A percentile compares a stretch with the other conserved stretches of the same genome.
phyloP scores from a whole-genome alignment of 2,888 invertebrate species.

The Junonia oenone region DNA sequence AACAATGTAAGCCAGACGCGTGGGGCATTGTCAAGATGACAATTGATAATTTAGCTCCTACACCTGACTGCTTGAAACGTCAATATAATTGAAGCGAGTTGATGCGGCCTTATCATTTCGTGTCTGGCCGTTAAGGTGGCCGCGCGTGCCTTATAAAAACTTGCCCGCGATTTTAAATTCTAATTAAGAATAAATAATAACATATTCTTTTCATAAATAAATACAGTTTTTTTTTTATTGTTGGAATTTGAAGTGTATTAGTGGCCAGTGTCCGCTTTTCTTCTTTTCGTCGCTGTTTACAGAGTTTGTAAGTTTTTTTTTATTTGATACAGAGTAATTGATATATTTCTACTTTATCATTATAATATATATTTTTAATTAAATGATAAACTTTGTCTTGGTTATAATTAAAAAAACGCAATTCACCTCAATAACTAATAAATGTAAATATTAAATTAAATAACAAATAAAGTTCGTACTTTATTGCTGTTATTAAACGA shows the following conservation, averaged over 20 bases:
- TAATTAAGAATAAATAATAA: not conserved
- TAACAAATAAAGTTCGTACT: too few relatives aligned
- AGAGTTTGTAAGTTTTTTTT: not conserved
- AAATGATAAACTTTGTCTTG: too few relatives aligned
- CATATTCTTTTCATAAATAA: not conserved
- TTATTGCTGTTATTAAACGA: too few relatives aligned
- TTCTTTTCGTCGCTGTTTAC: not conserved
- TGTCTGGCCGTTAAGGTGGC: constrained; percentile 40
- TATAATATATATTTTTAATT: not conserved
- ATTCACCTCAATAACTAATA: too few relatives aligned
- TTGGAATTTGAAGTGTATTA: constrained; percentile 2
- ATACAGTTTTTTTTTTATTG: not conserved
- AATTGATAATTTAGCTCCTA: constrained; percentile 4
- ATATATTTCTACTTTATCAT: not conserved
- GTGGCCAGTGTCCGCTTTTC: constrained; percentile 2
- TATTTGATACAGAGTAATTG: not conserved
- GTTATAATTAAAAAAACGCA: too few relatives aligned
- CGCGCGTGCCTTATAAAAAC: constrained; percentile 40
- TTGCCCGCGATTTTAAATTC: not conserved
- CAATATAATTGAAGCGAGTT: constrained; percentile 29
- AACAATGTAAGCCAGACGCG: not conserved
- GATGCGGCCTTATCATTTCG: constrained; percentile 49
- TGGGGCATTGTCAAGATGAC: not conserved
- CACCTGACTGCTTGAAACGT: constrained; percentile 19
- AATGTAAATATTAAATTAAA: too few relatives aligned